Evolutionary conservation across 1,140 invertebrate species (phyloP).

Genomic region (Pseudomyrmex dendroicus): DNA sequence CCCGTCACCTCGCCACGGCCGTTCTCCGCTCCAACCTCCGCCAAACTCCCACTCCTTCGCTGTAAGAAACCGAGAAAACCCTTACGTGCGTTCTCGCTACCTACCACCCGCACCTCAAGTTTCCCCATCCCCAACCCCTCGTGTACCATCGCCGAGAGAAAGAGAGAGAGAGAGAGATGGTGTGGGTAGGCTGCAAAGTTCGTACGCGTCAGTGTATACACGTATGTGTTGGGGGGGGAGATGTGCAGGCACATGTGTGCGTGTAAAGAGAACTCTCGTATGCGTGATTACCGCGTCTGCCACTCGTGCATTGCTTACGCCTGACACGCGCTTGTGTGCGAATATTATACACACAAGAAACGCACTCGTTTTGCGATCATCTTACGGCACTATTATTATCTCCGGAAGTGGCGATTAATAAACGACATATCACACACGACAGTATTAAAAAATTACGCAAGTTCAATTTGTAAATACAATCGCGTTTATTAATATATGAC

Average conservation of each 20-base stretch:
- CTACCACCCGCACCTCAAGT: constrained; percentile 59
- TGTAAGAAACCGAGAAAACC: constrained; percentile 84
- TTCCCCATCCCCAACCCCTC: constrained; percentile 17
- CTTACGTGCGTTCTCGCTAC: constrained; percentile 79
- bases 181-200: constrained; percentile 59
- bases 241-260: neutral
- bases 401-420: constrained; percentile 26
- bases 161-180: constrained; percentile 1
- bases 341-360: neutral
- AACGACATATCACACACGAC: neutral
- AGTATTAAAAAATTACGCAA: neutral
- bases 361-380: neutral
- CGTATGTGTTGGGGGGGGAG: neutral
- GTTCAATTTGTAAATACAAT: neutral
- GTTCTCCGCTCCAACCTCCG: constrained; percentile 69
- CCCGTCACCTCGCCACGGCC: constrained; percentile 22
- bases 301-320: constrained; percentile 42
- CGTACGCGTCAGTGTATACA: constrained; percentile 47
- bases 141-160: constrained; percentile 28
- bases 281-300: constrained; percentile 58
- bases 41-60: constrained; percentile 72
- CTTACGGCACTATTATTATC: neutral
- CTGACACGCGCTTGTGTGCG: neutral
- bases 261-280: constrained; percentile 54
- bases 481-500: neutral